A percentile compares a stretch with the other conserved stretches of the same genome.
Conservation (phyloP, 2,888 invertebrate species). For the Lysandra coridon region DNA sequence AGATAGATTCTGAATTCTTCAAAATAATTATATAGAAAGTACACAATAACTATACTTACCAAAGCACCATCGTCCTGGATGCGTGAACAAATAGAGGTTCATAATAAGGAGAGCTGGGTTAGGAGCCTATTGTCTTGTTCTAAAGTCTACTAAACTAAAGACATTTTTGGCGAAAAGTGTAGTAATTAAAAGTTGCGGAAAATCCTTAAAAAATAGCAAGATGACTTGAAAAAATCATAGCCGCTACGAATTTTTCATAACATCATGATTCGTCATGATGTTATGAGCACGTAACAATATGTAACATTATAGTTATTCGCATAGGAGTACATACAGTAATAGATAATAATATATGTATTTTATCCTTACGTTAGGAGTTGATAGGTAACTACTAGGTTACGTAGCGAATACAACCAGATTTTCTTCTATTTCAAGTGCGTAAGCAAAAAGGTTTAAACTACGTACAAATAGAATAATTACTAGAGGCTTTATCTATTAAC, state of each 20-base stretch:
- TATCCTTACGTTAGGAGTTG: background rate
- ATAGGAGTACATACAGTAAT: background rate
- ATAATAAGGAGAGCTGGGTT: conserved; percentile 50
- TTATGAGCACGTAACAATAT: background rate
- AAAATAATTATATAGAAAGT: background rate
- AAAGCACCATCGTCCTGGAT: conserved; percentile 77
- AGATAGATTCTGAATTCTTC: no score
- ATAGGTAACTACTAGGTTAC: no score
- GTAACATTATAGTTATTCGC: background rate
- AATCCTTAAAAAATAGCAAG: background rate
- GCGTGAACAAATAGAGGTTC: conserved; percentile 67
- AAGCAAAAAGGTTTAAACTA: background rate
- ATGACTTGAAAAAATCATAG: background rate
- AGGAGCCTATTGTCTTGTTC: conserved; percentile 16
- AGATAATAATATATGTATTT: background rate
- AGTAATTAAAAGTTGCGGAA: background rate
- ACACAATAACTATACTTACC: conserved; percentile 56
- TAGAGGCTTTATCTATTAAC: background rate
- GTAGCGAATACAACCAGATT: no score
- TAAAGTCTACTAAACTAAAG: conserved; percentile 11
- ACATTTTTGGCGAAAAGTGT: background rate
- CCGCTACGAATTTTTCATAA: background rate
- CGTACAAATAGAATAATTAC: background rate
- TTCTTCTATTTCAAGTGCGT: background rate
- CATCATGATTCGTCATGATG: background rate